Conservation (phyloP, 2,888 invertebrate species). For the Tetrapedia diversipes region DNA sequence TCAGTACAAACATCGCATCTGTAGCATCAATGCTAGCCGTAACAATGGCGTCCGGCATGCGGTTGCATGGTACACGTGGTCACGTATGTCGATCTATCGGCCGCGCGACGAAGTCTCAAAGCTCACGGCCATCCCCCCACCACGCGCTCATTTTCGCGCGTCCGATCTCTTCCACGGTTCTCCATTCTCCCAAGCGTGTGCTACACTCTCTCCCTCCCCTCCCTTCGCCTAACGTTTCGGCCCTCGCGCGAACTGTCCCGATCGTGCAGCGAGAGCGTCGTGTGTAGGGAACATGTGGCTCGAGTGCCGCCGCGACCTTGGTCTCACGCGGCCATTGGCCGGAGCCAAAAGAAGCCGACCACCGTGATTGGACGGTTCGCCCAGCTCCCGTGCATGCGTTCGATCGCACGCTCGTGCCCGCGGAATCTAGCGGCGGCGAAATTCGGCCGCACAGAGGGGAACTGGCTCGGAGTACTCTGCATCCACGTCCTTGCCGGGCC, state of each 20-base stretch:
- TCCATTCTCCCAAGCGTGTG: neutral
- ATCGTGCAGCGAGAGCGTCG: slow-evolving; percentile 47
- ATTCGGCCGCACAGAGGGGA: slow-evolving; percentile 36
- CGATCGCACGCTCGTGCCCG: neutral
- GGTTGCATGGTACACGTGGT: slow-evolving; percentile 31
- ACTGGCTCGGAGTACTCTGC: slow-evolving; percentile 60
- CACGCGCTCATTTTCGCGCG: slow-evolving; percentile 52
- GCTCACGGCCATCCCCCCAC: slow-evolving; percentile 55
- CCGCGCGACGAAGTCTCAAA: slow-evolving; percentile 44
- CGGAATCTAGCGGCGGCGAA: slow-evolving; percentile 47
- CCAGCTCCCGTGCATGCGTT: slow-evolving; percentile 7
- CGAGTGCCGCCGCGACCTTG: slow-evolving; percentile 78
- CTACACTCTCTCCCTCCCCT: neutral
- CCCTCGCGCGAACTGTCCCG: slow-evolving; percentile 5
- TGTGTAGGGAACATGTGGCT: slow-evolving; percentile 67
- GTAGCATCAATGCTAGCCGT: neutral
- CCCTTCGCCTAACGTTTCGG: neutral
- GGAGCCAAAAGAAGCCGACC: slow-evolving; percentile 72
- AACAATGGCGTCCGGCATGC: neutral
- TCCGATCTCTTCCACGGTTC: slow-evolving; percentile 27
- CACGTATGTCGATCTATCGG: slow-evolving; percentile 39
- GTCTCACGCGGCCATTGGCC: slow-evolving; percentile 81
- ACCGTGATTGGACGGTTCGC: slow-evolving; percentile 62
- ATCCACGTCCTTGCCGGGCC: slow-evolving; percentile 80
- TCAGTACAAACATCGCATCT: too few relatives aligned